phyloP scores from a whole-genome alignment of 1,140 invertebrate genomes.

The Ceratina japonica region DNA sequence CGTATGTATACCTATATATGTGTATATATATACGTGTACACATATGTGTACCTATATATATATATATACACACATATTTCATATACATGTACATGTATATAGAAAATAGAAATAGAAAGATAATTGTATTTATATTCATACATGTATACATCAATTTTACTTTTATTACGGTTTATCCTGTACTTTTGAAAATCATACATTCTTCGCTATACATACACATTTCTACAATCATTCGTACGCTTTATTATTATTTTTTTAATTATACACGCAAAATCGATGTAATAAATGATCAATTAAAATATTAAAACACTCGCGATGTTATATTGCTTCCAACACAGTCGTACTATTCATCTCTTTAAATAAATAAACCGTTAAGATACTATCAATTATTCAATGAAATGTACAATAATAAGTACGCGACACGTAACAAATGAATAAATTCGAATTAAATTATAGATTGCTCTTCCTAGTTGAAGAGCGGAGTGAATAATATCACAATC shows the following conservation, averaged over 20 bases:
- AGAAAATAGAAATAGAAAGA: not conserved
- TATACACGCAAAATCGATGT: constrained; percentile 44
- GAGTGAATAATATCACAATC: too few relatives aligned
- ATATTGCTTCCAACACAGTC: constrained; percentile 45
- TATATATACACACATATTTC: constrained; percentile 10
- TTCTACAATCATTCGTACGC: constrained; percentile 54
- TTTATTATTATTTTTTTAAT: constrained; percentile 62
- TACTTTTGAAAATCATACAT: constrained; percentile 52
- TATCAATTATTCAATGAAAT: too few relatives aligned
- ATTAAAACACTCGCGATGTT: constrained; percentile 45
- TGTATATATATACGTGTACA: constrained; percentile 22
- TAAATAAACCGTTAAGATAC: not conserved
- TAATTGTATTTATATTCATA: constrained; percentile 41
- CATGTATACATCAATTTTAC: constrained; percentile 28
- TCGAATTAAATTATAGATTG: too few relatives aligned
- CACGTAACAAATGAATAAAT: too few relatives aligned
- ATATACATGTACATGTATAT: constrained; percentile 20
- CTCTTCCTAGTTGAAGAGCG: too few relatives aligned
- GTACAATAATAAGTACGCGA: too few relatives aligned
- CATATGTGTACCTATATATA: constrained; percentile 19
- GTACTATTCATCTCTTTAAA: not conserved
- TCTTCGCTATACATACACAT: constrained; percentile 59
- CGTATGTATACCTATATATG: constrained; percentile 9
- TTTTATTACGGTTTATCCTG: constrained; percentile 43
- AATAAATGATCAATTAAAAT: constrained; percentile 40